Evolutionary conservation across 2,888 invertebrate species (phyloP).

Genomic region (Anthrax anthrax): DNA sequence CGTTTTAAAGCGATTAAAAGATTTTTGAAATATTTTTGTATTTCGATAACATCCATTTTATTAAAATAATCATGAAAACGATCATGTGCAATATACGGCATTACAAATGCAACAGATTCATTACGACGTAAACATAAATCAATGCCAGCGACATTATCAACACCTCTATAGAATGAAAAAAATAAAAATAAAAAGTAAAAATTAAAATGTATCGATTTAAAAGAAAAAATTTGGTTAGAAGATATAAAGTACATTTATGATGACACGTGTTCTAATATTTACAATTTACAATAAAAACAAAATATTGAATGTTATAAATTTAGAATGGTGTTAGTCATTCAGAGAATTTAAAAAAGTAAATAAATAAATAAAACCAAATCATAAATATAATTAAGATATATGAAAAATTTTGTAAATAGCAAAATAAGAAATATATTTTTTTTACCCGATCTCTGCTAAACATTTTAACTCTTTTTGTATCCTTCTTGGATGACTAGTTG

Average conservation of each 20-base stretch:
- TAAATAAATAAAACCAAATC: too few relatives aligned
- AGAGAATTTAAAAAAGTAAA: too few relatives aligned
- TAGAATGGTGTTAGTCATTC: too few relatives aligned
- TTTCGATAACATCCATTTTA: constrained; percentile 53
- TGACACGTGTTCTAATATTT: too few relatives aligned
- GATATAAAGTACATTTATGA: too few relatives aligned
- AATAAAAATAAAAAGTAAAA: constrained; percentile 1
- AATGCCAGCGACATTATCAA: constrained; percentile 66
- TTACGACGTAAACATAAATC: constrained; percentile 60
- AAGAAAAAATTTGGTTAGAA: background rate
- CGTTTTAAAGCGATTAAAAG: constrained; percentile 60
- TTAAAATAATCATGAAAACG: constrained; percentile 64
- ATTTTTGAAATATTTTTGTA: constrained; percentile 65
- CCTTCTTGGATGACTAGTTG: constrained; percentile 69
- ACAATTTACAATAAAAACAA: too few relatives aligned
- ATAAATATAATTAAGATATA: too few relatives aligned
- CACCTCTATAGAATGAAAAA: constrained; percentile 43
- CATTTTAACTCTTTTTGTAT: constrained; percentile 70
- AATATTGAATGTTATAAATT: too few relatives aligned
- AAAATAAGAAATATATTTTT: background rate
- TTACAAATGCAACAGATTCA: constrained; percentile 72
- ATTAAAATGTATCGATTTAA: background rate
- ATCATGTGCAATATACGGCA: constrained; percentile 77
- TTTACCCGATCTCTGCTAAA: constrained; percentile 60
- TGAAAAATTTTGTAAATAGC: too few relatives aligned